These are phyloP conservation scores for Lepidonotus clava DNA, from an alignment of 2,888 invertebrate species.

Conservation along the genomic window DNA sequence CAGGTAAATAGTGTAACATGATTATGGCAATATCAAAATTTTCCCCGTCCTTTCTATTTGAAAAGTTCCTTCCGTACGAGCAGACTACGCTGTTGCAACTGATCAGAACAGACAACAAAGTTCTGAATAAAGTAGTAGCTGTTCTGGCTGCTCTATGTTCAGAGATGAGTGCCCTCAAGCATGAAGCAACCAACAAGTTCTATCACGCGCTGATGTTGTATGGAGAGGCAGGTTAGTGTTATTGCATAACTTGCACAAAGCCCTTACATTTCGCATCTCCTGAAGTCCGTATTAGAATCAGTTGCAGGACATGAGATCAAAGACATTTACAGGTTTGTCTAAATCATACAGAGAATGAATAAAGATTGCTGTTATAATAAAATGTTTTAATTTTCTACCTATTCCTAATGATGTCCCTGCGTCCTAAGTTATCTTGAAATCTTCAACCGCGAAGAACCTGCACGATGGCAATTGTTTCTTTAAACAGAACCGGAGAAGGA, in stretches of 20 bases:
- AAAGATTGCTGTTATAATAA: no score
- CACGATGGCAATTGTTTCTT: no score
- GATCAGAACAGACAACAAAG: constrained; percentile 90
- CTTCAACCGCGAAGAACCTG: no score
- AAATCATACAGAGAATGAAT: no score
- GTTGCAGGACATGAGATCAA: no score
- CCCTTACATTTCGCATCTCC: no score
- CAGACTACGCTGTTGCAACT: constrained; percentile 86
- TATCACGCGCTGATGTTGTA: constrained; percentile 85
- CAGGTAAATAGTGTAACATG: neutral
- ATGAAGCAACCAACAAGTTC: constrained; percentile 85
- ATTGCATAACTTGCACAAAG: no score
- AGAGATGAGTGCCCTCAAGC: constrained; percentile 87
- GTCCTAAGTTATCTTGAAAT: no score
- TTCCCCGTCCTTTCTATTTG: constrained; percentile 37
- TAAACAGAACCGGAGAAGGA: constrained; percentile 75
- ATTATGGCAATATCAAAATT: neutral
- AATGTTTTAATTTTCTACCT: neutral
- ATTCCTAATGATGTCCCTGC: neutral
- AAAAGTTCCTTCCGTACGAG: constrained; percentile 83
- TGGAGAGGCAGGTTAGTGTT: constrained; percentile 85
- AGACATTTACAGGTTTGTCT: no score
- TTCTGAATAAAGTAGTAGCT: constrained; percentile 86
- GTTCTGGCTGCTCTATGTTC: constrained; percentile 89
- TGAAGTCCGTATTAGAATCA: no score